Base-by-base conservation (phyloP, 1,140 invertebrate genomes). In the Micrasema longulum region DNA sequence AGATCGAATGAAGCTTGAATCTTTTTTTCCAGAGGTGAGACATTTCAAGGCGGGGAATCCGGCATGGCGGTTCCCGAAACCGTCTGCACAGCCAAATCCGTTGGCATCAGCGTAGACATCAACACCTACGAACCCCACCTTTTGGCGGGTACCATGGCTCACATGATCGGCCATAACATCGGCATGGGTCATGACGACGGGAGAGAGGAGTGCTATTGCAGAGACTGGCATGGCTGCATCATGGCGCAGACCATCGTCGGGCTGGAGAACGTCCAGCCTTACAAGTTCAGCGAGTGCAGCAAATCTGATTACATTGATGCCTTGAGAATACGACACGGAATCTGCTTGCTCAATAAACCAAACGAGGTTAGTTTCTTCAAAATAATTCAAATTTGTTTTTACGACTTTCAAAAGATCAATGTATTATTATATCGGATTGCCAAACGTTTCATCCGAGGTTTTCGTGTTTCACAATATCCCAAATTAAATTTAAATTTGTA, bases 141-240 rank as follows among this genome's bases (percentile, higher is more conserved):
- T 12, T 86, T 97, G 14, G 96, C 95, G 1, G 94, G 94, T 9
- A 96, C 95, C 12, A 92, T 98, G 90, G 94, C 95, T 10, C 96
- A 98, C 80, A 97, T 97, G 95, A 95, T 97, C 77, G 96, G 96
- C 14, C 97, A 99, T 78, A 98, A 97, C 82, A 92, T 99, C 73
- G 96, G 97, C 79, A 94, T 97, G 92, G 91, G 90, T 1, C 97
- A 99, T 84, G 96, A 98, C 81, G 93, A 96, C 77, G 92, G 91
- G 66, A 87, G 93, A 20, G 87, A 88, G 70, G 91, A 93, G 78
- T 97, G 95, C 84, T 89, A 90, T 78, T 97, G 95, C 83, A 88
- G 91, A 43, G 95, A 97, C 83, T 97, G 95, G 95, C 95, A 97
- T 83, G 95, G 95, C 48, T 97, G 95, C 83, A 96, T 97, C 79